These are phyloP conservation scores for Daboia siamensis DNA, from an alignment of 2,113 vertebrate genomes.

Conservation along the genomic window DNA sequence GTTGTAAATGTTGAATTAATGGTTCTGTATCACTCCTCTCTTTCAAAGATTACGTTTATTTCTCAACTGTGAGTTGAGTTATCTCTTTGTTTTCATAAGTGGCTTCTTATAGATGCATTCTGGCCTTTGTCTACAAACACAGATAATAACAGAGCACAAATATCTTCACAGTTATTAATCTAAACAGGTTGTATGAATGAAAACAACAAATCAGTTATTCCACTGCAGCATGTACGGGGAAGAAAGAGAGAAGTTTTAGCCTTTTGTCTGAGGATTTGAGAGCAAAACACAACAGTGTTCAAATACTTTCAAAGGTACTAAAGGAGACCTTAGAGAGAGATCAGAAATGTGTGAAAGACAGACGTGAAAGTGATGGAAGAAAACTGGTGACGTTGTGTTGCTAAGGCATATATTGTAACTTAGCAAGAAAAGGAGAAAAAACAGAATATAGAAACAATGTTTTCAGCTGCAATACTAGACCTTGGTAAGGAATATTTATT, in stretches of 20 bases:
- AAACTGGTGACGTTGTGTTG: not conserved
- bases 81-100: not conserved
- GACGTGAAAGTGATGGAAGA: slow-evolving; percentile 49
- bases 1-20: not conserved
- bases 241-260: slow-evolving; percentile 50
- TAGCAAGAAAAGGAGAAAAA: not conserved
- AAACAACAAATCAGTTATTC: slow-evolving; percentile 48
- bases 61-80: not conserved
- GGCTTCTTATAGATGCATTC: not conserved
- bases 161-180: not conserved
- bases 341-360: slow-evolving; percentile 55
- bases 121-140: not conserved
- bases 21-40: not conserved
- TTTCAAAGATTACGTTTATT: not conserved
- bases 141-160: not conserved
- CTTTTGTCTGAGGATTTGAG: slow-evolving; percentile 63
- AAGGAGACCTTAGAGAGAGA: slow-evolving; percentile 27
- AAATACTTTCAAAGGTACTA: slow-evolving; percentile 59
- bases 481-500: not conserved
- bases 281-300: slow-evolving; percentile 64
- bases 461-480: slow-evolving; percentile 26
- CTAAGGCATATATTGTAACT: slow-evolving; percentile 15
- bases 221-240: not conserved
- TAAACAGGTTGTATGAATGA: slow-evolving; percentile 39
- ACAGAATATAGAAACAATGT: not conserved